Evolutionary conservation across 2,113 vertebrate genomes (phyloP).

Genomic region (Cranoglanis bouderius): DNA sequence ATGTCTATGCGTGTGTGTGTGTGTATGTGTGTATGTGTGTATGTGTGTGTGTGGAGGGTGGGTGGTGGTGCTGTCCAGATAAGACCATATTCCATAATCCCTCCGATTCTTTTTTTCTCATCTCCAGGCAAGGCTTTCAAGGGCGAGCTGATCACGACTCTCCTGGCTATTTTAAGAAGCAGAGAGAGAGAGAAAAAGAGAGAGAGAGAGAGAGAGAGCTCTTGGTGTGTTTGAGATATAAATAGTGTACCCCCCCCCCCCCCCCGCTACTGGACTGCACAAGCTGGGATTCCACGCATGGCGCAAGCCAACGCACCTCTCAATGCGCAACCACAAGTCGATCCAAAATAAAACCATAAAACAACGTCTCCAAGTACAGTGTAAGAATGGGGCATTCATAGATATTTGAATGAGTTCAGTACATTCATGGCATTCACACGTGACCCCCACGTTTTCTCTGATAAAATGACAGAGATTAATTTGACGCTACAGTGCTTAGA

Average conservation of each 20-base stretch:
- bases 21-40: neutral
- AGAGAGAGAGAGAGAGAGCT: conserved; percentile 30
- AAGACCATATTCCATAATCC: conserved; percentile 67
- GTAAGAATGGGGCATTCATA: neutral
- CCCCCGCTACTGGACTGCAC: neutral
- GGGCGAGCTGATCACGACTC: conserved; percentile 61
- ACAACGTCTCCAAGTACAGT: neutral
- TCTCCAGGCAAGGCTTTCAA: conserved; percentile 50
- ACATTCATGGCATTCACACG: neutral
- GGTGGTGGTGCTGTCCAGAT: conserved; percentile 68
- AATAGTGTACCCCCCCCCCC: neutral
- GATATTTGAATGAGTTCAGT: neutral
- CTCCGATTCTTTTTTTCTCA: conserved; percentile 27
- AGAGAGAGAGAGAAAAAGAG: conserved; percentile 42
- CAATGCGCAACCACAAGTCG: conserved; percentile 13
- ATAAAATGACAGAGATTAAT: neutral
- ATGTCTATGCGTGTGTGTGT: neutral
- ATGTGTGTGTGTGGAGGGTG: conserved; percentile 26
- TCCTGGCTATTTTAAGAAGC: conserved; percentile 71
- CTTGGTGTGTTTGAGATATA: conserved; percentile 41
- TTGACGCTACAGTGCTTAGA: neutral
- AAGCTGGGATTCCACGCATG: conserved; percentile 24
- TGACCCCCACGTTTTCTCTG: neutral
- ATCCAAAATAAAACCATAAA: conserved; percentile 15
- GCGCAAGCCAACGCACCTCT: neutral